Percentiles rank a stretch among this genome's conserved stretches.
Evolutionary conservation across 1,140 invertebrate genomes (phyloP).

Genomic region (Arion vulgaris): DNA sequence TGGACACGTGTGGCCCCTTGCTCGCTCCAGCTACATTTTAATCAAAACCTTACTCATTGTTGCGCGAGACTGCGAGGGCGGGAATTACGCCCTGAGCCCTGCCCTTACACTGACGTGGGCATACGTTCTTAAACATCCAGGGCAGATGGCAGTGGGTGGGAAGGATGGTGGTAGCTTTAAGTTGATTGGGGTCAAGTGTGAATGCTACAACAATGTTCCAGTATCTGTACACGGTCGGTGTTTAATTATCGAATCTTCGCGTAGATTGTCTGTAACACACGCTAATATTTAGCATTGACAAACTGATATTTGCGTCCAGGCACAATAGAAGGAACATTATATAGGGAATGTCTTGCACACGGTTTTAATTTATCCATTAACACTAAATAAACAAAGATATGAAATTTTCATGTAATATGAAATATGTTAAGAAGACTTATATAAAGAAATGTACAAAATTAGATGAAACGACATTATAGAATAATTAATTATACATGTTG

Average conservation of each 20-base stretch:
- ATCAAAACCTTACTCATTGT: slow-evolving; percentile 23
- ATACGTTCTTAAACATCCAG: slow-evolving; percentile 1
- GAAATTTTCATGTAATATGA: no score
- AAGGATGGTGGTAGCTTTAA: background rate
- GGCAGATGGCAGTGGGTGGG: slow-evolving; percentile 18
- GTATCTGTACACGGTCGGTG: background rate
- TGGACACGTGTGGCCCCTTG: slow-evolving; percentile 13
- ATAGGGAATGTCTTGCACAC: background rate
- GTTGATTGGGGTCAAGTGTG: slow-evolving; percentile 24
- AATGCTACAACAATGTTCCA: slow-evolving; percentile 5
- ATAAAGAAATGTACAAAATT: no score
- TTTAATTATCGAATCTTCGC: slow-evolving; percentile 3
- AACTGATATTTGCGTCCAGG: background rate
- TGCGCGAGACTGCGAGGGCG: slow-evolving; percentile 7
- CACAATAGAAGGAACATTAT: background rate
- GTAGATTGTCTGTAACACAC: background rate
- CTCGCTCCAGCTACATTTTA: slow-evolving; percentile 18
- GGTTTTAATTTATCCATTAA: background rate
- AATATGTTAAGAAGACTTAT: background rate
- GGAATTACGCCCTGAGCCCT: slow-evolving; percentile 6
- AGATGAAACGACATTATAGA: no score
- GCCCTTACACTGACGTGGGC: slow-evolving; percentile 10
- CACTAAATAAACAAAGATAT: background rate
- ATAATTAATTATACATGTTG: no score
- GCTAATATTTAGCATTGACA: background rate